Base-by-base conservation (phyloP, 2,797 vertebrate species). In the Denticeps clupeoides region DNA sequence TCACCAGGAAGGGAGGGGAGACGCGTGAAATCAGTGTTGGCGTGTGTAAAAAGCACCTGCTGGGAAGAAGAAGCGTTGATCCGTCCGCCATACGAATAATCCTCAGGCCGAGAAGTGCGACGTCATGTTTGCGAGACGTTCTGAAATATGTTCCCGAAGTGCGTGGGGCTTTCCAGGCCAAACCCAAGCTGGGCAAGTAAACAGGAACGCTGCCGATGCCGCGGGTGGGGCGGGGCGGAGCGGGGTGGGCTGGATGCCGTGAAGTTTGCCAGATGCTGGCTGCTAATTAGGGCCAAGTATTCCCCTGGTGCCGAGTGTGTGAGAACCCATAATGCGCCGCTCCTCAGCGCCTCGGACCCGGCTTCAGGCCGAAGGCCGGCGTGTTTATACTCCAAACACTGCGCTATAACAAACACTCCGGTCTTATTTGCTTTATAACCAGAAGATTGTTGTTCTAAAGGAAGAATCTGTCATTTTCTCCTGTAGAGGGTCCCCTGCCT, bases 251-350 rank as follows among this genome's bases (percentile, higher is more conserved):
- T n/a, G 74, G 70, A 78, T 71, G 77, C 65, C 61, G 71, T 93
- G 91, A 96, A 83, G 83, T 85, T 91, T 89, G 73, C 90, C 93
- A 96, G 93, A 96, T 88, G 85, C 85, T 74, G 55, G 40, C 59
- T 59, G 66, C 81, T 84, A 83, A 86, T 86, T 82, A 86, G 77
- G 74, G 80, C 77, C 64, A 75, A 87, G 66, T 83, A 83, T 87
- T 90, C 85, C 82, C 84, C 70, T 75, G 75, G 71, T 69, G 66
- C 46, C 59, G 70, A 71, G 82, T 70, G 76, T 86, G 80, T 84
- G 82, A 87, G 85, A 88, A 86, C 81, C 72, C 79, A 59, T 37
- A 37, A 37, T 77, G 71, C 67, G 69, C 67, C 68, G 73, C 78
- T 75, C 75, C 73, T 67, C 69, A 62, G 76, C 59, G 73, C 64